Conservation (phyloP, 2,113 vertebrate species). For the Neotoma lepida region DNA sequence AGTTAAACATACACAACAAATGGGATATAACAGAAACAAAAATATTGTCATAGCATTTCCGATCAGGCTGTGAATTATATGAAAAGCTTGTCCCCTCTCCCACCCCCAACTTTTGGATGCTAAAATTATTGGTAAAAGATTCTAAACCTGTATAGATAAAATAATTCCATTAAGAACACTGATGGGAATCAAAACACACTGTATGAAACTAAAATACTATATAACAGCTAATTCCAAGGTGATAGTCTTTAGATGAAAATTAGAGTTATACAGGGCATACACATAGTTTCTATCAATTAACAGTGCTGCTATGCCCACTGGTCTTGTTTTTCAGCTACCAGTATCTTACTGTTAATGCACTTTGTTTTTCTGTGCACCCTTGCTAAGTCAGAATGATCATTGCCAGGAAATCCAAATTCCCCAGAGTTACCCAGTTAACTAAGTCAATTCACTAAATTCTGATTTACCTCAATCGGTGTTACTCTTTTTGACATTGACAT, state of each 20-base stretch:
- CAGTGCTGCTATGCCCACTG: not conserved
- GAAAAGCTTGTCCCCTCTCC: not conserved
- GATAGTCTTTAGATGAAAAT: not conserved
- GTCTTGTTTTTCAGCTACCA: not conserved
- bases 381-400: slow-evolving; percentile 35
- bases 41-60: slow-evolving; percentile 8
- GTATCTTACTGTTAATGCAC: not conserved
- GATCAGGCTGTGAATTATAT: not conserved
- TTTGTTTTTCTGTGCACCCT: not conserved
- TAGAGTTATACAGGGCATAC: not conserved
- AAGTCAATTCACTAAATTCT: slow-evolving; percentile 47
- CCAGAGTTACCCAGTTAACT: not conserved
- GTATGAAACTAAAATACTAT: not conserved
- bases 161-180: not conserved
- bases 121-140: slow-evolving; percentile 6
- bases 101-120: not conserved
- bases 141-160: not conserved
- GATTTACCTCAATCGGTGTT: slow-evolving; percentile 45
- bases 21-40: not conserved
- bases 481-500: slow-evolving; percentile 45
- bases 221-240: not conserved
- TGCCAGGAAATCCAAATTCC: slow-evolving; percentile 6
- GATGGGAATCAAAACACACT: not conserved
- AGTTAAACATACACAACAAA: not conserved
- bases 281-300: slow-evolving; percentile 1